Evolutionary conservation across 2,888 invertebrate species (phyloP).

Genomic region (Aphrophora alni): DNA sequence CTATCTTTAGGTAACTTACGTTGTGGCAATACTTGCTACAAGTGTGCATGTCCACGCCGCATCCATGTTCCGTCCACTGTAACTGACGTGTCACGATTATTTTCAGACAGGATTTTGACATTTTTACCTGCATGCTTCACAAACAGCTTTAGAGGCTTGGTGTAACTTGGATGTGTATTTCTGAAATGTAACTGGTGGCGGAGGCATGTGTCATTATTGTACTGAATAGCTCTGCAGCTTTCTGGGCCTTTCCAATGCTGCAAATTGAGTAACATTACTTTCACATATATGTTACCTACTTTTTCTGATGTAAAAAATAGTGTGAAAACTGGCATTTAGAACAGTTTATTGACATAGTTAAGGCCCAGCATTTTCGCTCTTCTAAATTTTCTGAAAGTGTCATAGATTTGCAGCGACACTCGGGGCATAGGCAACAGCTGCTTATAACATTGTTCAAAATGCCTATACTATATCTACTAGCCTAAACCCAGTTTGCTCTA

Average conservation of each 20-base stretch:
- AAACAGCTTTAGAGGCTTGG: neutral
- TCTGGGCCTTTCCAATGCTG: conserved; percentile 13
- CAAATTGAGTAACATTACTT: neutral
- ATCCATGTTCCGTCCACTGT: conserved; percentile 3
- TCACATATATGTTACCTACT: neutral
- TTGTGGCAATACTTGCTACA: conserved; percentile 14
- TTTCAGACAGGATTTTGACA: neutral
- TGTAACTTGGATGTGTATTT: conserved; percentile 3
- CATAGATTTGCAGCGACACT: conserved; percentile 16
- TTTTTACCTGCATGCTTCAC: conserved; percentile 15
- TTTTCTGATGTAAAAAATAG: conserved; percentile 11
- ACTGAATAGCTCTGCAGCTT: conserved; percentile 16
- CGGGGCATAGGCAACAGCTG: conserved; percentile 7
- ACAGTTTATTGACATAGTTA: neutral
- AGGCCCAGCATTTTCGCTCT: neutral
- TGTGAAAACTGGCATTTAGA: neutral
- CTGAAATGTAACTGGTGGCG: conserved; percentile 11
- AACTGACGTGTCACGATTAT: neutral
- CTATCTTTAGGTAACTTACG: conserved; percentile 2
- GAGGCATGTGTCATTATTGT: conserved; percentile 12
- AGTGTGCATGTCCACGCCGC: conserved; percentile 15
- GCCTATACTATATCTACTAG: neutral
- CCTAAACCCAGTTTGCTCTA: conserved; percentile 7
- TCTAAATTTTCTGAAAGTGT: conserved; percentile 18
- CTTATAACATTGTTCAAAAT: neutral